These are phyloP conservation scores for Pipistrellus pipistrellus DNA, from an alignment of 2,797 vertebrate species.

Conservation along the genomic window DNA sequence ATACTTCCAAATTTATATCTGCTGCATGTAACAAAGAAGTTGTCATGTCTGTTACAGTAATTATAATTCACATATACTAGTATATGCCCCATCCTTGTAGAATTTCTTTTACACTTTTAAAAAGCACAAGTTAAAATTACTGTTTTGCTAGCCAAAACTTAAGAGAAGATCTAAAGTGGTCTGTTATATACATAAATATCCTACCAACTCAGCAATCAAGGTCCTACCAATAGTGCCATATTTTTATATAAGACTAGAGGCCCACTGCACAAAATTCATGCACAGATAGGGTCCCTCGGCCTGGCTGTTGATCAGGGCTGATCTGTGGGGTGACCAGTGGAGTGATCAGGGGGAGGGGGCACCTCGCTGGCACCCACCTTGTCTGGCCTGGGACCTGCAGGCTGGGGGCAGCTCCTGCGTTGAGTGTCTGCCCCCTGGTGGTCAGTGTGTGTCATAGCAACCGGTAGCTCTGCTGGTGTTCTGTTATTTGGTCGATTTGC, in stretches of 20 bases:
- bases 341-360: no score
- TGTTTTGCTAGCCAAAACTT: background rate
- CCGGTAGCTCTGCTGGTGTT: no score
- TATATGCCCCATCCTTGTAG: background rate
- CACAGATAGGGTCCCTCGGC: no score
- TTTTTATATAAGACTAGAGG: background rate
- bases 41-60: constrained; percentile 35
- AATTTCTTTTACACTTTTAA: constrained; percentile 35
- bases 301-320: no score
- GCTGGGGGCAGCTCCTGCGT: no score
- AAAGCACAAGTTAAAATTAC: constrained; percentile 55
- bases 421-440: no score
- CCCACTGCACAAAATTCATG: no score
- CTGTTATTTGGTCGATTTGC: no score
- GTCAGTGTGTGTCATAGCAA: no score
- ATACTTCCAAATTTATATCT: constrained; percentile 63
- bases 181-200: background rate
- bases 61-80: constrained; percentile 31
- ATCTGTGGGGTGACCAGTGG: no score
- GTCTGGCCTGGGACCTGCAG: no score
- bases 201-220: background rate
- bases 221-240: background rate
- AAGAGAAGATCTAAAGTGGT: background rate
- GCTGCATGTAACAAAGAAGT: constrained; percentile 44
- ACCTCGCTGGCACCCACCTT: no score